These are phyloP conservation scores for Caenorhabditis uteleia DNA, from an alignment of 2,888 invertebrate species.

Conservation along the genomic window DNA sequence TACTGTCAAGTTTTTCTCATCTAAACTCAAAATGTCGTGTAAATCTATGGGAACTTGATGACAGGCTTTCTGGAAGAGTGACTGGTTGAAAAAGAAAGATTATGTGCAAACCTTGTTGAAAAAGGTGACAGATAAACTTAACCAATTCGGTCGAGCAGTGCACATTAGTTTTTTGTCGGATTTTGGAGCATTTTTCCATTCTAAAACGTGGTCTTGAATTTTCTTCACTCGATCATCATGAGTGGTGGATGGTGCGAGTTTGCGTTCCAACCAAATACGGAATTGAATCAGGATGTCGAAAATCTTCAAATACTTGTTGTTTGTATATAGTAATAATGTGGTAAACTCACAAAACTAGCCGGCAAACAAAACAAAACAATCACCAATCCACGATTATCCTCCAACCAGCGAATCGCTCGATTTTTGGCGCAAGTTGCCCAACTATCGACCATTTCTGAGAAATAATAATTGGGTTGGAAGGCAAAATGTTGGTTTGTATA, in stretches of 20 bases:
- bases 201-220: constrained; percentile 54
- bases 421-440: no score
- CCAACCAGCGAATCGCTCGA: constrained; percentile 56
- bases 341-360: constrained; percentile 75
- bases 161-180: constrained; percentile 75
- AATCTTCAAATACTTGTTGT: constrained; percentile 40
- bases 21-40: constrained; percentile 76
- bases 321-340: no score
- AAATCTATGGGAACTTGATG: constrained; percentile 77
- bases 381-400: constrained; percentile 71
- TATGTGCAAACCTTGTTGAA: constrained; percentile 74
- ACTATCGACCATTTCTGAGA: no score
- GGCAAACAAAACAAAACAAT: constrained; percentile 78
- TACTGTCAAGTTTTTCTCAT: constrained; percentile 75
- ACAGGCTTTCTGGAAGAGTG: constrained; percentile 71
- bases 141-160: constrained; percentile 79
- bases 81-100: not conserved
- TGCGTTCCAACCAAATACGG: constrained; percentile 52
- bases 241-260: constrained; percentile 37
- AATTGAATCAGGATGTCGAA: constrained; percentile 59
- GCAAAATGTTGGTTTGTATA: no score
- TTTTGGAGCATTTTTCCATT: constrained; percentile 70
- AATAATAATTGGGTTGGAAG: no score
- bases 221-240: constrained; percentile 62
- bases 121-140: constrained; percentile 78